phyloP scores from a whole-genome alignment of 2,888 invertebrate genomes.

The Phragmatobia fuliginosa region DNA sequence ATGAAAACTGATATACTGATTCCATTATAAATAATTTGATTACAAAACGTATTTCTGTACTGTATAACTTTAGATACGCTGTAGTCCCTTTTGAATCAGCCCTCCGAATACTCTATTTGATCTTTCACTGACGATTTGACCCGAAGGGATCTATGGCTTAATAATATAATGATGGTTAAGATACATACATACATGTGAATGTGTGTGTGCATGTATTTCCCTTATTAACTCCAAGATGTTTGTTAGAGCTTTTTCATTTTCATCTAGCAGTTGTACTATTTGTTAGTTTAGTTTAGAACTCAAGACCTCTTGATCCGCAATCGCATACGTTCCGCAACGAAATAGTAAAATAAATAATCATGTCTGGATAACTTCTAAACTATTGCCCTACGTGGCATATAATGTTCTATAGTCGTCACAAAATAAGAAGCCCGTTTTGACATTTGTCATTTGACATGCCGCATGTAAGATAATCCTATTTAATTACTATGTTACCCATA shows the following conservation, averaged over 20 bases:
- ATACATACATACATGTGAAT: background rate
- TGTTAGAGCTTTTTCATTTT: background rate
- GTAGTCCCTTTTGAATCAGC: constrained; percentile 27
- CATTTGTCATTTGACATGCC: too few relatives aligned
- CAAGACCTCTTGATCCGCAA: too few relatives aligned
- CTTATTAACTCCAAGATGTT: background rate
- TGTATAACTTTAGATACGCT: constrained; percentile 1
- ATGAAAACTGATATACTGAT: background rate
- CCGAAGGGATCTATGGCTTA: constrained; percentile 28
- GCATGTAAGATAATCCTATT: too few relatives aligned
- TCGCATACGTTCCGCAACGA: too few relatives aligned
- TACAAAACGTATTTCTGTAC: constrained; percentile 18
- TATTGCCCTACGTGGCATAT: too few relatives aligned
- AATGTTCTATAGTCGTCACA: too few relatives aligned
- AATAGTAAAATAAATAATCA: too few relatives aligned
- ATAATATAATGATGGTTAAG: constrained; percentile 33
- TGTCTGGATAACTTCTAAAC: too few relatives aligned
- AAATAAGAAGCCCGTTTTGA: too few relatives aligned
- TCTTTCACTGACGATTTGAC: constrained; percentile 27
- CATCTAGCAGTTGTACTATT: background rate
- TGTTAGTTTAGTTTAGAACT: too few relatives aligned
- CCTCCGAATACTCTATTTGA: constrained; percentile 34
- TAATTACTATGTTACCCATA: too few relatives aligned
- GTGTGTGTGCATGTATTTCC: background rate
- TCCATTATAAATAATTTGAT: constrained; percentile 25